phyloP scores from a whole-genome alignment of 2,113 vertebrate genomes.

The Antennarius striatus region DNA sequence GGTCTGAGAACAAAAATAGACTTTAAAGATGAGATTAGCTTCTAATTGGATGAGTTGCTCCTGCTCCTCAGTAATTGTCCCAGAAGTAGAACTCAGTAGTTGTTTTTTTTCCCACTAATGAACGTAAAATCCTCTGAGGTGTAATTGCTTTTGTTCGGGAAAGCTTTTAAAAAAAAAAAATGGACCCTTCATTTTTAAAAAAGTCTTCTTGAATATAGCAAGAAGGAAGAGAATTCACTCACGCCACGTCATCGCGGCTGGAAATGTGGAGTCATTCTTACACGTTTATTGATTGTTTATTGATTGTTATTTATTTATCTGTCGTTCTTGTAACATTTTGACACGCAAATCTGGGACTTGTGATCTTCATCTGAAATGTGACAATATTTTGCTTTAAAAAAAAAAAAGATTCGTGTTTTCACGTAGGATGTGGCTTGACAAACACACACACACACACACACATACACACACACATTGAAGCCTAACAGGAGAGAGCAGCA shows the following conservation, averaged over 20 bases:
- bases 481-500: neutral
- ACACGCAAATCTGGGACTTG: neutral
- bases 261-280: neutral
- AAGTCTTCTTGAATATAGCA: constrained; percentile 27
- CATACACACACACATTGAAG: constrained; percentile 15
- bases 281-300: neutral
- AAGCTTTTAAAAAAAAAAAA: constrained; percentile 18
- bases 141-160: constrained; percentile 17
- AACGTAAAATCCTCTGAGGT: constrained; percentile 24
- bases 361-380: neutral
- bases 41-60: neutral
- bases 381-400: neutral
- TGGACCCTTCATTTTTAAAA: constrained; percentile 25
- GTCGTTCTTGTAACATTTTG: neutral
- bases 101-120: constrained; percentile 24
- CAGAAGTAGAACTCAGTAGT: neutral
- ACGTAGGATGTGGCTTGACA: neutral
- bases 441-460: constrained; percentile 12
- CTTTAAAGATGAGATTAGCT: neutral
- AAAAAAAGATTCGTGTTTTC: neutral
- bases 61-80: constrained; percentile 18
- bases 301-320: neutral
- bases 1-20: neutral
- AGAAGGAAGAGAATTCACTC: neutral
- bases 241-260: neutral